Percentiles rank a stretch among this genome's conserved stretches.
These are phyloP conservation scores for Miltochrista miniata DNA, from an alignment of 2,888 invertebrate genomes.

Conservation along the genomic window DNA sequence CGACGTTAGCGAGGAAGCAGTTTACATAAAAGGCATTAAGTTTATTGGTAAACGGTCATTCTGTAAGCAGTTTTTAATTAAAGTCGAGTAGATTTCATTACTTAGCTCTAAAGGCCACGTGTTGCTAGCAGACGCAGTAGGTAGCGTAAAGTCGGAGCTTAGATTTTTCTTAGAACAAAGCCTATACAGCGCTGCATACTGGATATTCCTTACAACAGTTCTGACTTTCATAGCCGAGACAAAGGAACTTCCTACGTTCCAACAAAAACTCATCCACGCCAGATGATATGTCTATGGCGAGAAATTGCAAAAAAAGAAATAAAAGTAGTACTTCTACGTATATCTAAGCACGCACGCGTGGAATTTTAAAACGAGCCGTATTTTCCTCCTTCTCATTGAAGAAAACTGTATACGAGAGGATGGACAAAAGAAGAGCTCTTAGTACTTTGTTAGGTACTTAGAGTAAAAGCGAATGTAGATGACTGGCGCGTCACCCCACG, in stretches of 20 bases:
- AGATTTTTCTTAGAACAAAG: slow-evolving; percentile 77
- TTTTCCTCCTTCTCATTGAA: slow-evolving; percentile 65
- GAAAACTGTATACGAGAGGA: slow-evolving; percentile 72
- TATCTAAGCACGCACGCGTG: slow-evolving; percentile 55
- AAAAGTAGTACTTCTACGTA: slow-evolving; percentile 51
- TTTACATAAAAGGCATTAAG: slow-evolving; percentile 52
- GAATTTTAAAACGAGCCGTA: slow-evolving; percentile 72
- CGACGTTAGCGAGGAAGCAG: slow-evolving; percentile 46
- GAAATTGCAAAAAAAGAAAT: slow-evolving; percentile 76
- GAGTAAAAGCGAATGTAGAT: slow-evolving; percentile 76
- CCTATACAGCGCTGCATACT: slow-evolving; percentile 62
- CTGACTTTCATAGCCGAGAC: slow-evolving; percentile 78
- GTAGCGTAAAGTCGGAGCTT: slow-evolving; percentile 65
- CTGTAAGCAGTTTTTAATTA: slow-evolving; percentile 65
- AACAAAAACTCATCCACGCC: slow-evolving; percentile 82
- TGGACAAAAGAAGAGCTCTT: slow-evolving; percentile 71
- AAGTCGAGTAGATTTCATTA: slow-evolving; percentile 68
- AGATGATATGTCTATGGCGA: slow-evolving; percentile 82
- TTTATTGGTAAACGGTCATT: slow-evolving; percentile 57
- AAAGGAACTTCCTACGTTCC: slow-evolving; percentile 78
- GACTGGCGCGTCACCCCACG: slow-evolving; percentile 58
- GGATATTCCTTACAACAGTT: slow-evolving; percentile 78
- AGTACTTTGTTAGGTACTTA: slow-evolving; percentile 75
- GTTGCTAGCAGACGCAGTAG: slow-evolving; percentile 60
- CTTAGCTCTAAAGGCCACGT: slow-evolving; percentile 66